Percentiles rank a stretch among this genome's conserved stretches.
phyloP scores from a whole-genome alignment of 2,113 vertebrate species.

The Campylomormyrus tamandua region DNA sequence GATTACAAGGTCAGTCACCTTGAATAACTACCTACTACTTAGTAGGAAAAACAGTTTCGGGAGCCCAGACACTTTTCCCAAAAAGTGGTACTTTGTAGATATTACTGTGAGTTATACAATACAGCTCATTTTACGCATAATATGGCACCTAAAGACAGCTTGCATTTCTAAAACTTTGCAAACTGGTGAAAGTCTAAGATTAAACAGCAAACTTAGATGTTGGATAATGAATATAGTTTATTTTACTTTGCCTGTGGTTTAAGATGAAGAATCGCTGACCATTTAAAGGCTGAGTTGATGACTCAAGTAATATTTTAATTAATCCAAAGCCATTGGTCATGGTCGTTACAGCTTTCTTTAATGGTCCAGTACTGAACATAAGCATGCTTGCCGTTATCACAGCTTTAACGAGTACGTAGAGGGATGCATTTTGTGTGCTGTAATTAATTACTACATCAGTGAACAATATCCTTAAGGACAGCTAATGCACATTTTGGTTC shows the following conservation, averaged over 20 bases:
- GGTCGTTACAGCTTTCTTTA: background rate
- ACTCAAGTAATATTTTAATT: background rate
- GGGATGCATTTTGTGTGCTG: background rate
- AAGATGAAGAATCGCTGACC: background rate
- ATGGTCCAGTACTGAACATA: background rate
- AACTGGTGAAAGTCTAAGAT: background rate
- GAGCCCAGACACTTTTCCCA: background rate
- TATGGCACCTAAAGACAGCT: background rate
- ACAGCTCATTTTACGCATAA: background rate
- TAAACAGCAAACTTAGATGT: background rate
- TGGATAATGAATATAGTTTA: background rate
- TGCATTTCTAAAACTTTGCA: background rate
- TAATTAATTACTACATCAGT: constrained; percentile 1
- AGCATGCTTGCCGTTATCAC: background rate
- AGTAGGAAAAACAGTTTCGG: background rate
- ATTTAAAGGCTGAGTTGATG: background rate
- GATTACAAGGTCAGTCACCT: background rate
- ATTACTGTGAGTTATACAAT: background rate
- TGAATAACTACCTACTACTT: background rate
- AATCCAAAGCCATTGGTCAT: background rate
- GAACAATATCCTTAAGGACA: background rate
- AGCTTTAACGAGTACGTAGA: background rate
- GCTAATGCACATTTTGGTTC: background rate
- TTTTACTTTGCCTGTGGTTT: background rate
- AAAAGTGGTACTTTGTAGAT: background rate